phyloP scores from a whole-genome alignment of 2,113 vertebrate species.

The Pollimyrus isidori region DNA sequence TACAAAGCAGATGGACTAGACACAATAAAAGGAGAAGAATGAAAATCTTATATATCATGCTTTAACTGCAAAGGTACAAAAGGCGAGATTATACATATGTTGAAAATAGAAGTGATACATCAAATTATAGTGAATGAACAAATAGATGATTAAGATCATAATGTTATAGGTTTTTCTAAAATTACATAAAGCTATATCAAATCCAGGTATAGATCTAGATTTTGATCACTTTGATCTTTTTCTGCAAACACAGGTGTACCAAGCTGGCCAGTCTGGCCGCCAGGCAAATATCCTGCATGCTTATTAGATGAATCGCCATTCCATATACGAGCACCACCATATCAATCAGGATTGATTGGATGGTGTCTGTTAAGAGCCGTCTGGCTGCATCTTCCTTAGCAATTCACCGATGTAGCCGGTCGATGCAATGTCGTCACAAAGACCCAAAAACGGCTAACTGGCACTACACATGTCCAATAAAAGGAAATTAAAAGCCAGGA shows the following conservation, averaged over 20 bases:
- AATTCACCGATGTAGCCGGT: neutral
- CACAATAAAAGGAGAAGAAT: neutral
- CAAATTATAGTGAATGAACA: constrained; percentile 5
- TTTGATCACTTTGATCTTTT: neutral
- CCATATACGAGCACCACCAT: neutral
- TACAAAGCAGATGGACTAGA: neutral
- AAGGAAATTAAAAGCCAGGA: neutral
- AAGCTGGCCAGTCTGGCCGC: neutral
- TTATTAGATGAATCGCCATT: neutral
- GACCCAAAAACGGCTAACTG: neutral
- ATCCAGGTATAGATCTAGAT: neutral
- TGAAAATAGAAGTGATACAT: neutral
- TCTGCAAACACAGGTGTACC: neutral
- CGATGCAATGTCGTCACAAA: neutral
- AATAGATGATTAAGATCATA: neutral
- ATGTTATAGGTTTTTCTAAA: neutral
- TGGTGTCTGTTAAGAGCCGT: neutral
- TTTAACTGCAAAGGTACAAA: neutral
- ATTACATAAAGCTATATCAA: neutral
- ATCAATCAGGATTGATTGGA: neutral
- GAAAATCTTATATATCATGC: neutral
- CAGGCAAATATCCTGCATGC: neutral
- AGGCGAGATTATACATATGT: neutral
- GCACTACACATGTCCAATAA: neutral
- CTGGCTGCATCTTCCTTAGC: neutral